phyloP scores from a whole-genome alignment of 1,140 invertebrate genomes.

The Leptinotarsa lineolata region DNA sequence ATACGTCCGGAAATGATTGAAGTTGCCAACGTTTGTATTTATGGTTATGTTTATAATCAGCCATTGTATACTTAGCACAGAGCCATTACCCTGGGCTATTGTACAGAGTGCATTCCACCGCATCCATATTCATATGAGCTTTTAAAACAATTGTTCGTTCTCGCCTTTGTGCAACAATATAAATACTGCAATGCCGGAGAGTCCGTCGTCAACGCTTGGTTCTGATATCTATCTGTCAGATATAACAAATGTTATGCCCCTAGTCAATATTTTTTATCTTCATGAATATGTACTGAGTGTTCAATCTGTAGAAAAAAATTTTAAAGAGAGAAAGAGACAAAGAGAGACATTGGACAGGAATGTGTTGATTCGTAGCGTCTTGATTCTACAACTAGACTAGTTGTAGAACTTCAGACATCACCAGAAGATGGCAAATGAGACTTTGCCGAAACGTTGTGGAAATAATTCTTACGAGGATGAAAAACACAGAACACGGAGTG shows the following conservation, averaged over 20 bases:
- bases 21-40: constrained; percentile 53
- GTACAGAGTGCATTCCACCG: constrained; percentile 47
- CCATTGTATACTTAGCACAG: constrained; percentile 54
- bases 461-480: too few relatives aligned
- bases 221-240: constrained; percentile 3
- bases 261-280: neutral
- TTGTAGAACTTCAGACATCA: too few relatives aligned
- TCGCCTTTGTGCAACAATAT: constrained; percentile 45
- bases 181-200: constrained; percentile 38
- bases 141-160: constrained; percentile 54
- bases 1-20: constrained; percentile 51
- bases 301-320: too few relatives aligned
- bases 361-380: too few relatives aligned
- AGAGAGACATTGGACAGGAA: too few relatives aligned
- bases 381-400: too few relatives aligned
- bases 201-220: neutral
- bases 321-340: too few relatives aligned
- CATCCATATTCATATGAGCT: constrained; percentile 55
- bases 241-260: neutral
- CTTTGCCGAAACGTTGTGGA: too few relatives aligned
- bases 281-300: neutral
- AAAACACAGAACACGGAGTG: too few relatives aligned
- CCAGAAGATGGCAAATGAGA: too few relatives aligned
- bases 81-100: constrained; percentile 51
- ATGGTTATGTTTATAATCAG: constrained; percentile 55